Evolutionary conservation across 2,888 invertebrate genomes (phyloP), one percentile per base, ranked within the genome.

Genomic region (Cataglyphis albicans): DNA sequence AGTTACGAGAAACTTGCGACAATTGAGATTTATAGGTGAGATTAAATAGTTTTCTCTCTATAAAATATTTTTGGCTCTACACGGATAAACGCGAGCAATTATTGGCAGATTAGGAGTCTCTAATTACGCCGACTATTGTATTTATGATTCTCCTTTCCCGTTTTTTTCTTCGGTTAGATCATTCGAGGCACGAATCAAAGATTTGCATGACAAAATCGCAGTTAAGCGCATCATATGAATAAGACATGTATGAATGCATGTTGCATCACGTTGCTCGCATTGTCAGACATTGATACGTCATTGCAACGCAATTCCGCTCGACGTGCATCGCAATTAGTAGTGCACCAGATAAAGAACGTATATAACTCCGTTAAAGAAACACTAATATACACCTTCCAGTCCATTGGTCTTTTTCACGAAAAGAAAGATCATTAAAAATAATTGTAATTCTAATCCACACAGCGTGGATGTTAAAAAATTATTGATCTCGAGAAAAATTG

Each of bases 261-360:
- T 15, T 44, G 15, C 44, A 67, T 86, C 76, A 88, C 86, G 89
- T 87, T 88, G 90, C 86, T 89, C 89, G 81, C 89, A 88, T 89
- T 87, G 87, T 88, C 85, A 82, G 85, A 87, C 85, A 82, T 75
- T 84, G 85, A 88, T 86, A 86, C 89, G 68, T 75, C 59, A 83
- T 83, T 76, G 65, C 83, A 78, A 82, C 29, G 74, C 72, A 76
- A 64, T 55, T 78, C 57, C 61, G 81, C 48, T 44, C 73, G 55
- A 12, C 35, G 21, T 15, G 41, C 38, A 75, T 55, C 9, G 15
- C 29, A 76, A 57, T 25, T 65, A 64, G 35, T 38, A 52, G 32
- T 48, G 21, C 48, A 35, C 21, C 18, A 9, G 38, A 76, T 57
- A 76, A 68, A 68, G 76, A 76, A 41, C 38, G n/a, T n/a, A 57